Conservation (phyloP, 2,113 vertebrate species). For the Oreotrochilus melanogaster region DNA sequence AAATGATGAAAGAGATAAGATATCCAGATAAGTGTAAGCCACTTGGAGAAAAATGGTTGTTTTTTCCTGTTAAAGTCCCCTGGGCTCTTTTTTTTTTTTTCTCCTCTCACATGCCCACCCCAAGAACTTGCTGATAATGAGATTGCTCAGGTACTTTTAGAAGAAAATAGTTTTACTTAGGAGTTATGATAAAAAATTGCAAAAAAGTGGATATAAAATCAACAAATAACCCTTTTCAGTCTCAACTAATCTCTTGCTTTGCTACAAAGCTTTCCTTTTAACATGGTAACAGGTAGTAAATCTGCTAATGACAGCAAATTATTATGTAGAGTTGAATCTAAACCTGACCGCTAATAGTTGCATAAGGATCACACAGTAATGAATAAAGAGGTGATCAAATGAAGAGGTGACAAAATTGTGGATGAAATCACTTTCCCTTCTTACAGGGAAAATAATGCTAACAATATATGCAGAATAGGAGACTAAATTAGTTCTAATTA, state of each 20-base stretch:
- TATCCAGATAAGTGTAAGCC: background rate
- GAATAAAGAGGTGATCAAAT: background rate
- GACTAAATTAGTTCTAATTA: background rate
- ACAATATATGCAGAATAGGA: background rate
- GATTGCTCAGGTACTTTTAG: background rate
- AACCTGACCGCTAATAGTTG: background rate
- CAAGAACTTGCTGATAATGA: background rate
- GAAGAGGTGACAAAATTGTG: background rate
- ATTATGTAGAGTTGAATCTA: background rate
- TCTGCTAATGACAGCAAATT: background rate
- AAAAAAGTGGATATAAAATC: background rate
- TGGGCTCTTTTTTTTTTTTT: rapidly evolving
- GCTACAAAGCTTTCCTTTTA: background rate
- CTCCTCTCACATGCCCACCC: rapidly evolving
- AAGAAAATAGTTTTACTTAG: background rate
- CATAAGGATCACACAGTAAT: background rate
- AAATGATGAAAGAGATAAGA: background rate
- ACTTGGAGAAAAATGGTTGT: background rate
- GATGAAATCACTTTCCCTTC: background rate
- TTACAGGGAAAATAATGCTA: background rate
- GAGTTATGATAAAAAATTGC: background rate
- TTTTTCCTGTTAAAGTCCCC: background rate
- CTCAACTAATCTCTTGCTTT: background rate
- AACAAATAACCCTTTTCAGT: background rate
- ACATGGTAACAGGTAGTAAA: background rate